A percentile compares a stretch with the other conserved stretches of the same genome.
Conservation (phyloP, 1,140 invertebrate species). For the Pararge aegeria region DNA sequence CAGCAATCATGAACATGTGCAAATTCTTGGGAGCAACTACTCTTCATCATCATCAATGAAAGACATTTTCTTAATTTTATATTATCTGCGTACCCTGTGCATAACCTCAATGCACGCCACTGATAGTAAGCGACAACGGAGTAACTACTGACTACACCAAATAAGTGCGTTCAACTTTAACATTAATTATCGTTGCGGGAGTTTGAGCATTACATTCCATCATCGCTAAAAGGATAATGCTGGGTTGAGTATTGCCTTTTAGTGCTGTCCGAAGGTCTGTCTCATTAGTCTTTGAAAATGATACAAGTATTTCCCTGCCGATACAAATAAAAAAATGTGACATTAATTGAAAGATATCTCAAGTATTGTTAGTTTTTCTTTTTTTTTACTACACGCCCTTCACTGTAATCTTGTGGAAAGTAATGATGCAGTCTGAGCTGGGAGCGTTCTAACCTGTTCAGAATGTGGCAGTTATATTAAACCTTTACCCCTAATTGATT, state of each 20-base stretch:
- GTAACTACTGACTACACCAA: conserved; percentile 1
- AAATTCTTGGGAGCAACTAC: conserved; percentile 26
- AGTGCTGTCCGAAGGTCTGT: conserved; percentile 1
- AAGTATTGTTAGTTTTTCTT: not conserved
- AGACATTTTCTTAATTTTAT: no score
- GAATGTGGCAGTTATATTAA: no score
- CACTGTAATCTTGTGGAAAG: no score
- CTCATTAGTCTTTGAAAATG: not conserved
- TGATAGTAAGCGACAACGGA: no score
- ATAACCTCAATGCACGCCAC: no score
- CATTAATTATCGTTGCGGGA: conserved; percentile 13
- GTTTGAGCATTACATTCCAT: conserved; percentile 19
- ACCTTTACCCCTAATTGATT: no score
- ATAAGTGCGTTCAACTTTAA: conserved; percentile 21
- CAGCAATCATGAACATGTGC: conserved; percentile 35
- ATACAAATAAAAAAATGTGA: not conserved
- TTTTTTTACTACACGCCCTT: no score
- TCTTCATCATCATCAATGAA: no score
- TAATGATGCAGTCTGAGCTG: no score
- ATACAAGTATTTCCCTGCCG: not conserved
- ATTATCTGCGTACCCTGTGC: no score
- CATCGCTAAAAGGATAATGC: conserved; percentile 3
- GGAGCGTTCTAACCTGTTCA: no score
- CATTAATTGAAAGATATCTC: not conserved
- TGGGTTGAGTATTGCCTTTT: not conserved